Conservation (phyloP, 2,888 invertebrate genomes). For the Hypolimnas misippus region DNA sequence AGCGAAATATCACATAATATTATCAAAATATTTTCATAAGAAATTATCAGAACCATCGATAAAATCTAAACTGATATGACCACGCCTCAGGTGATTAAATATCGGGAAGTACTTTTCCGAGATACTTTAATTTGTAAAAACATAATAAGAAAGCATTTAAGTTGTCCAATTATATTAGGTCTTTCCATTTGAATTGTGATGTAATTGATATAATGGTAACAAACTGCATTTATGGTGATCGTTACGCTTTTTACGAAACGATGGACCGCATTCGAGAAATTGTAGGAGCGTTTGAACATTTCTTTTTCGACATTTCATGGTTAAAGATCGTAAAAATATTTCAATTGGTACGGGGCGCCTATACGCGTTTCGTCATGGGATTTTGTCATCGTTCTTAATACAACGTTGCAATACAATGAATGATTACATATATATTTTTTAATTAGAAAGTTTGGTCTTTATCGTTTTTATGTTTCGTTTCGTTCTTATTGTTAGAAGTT, state of each 20-base stretch:
- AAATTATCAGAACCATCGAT: conserved; percentile 25
- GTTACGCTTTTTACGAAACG: conserved; percentile 24
- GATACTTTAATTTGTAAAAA: conserved; percentile 21
- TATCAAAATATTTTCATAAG: conserved; percentile 22
- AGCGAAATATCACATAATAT: conserved; percentile 19
- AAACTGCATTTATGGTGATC: conserved; percentile 22
- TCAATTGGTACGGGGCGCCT: background rate
- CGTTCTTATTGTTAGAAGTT: too few species aligned
- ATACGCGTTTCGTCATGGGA: background rate
- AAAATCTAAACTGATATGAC: conserved; percentile 31
- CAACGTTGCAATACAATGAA: background rate
- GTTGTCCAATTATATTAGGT: conserved; percentile 18
- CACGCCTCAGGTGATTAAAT: conserved; percentile 30
- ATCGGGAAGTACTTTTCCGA: conserved; percentile 22
- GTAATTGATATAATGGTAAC: conserved; percentile 27
- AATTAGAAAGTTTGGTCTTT: too few species aligned
- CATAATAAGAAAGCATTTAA: conserved; percentile 16
- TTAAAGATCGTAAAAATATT: conserved; percentile 16
- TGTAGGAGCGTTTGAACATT: conserved; percentile 2
- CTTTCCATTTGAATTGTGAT: conserved; percentile 24
- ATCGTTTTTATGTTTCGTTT: too few species aligned
- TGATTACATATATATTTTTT: too few species aligned
- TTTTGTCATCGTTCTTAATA: background rate
- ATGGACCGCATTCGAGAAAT: conserved; percentile 25
- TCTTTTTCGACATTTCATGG: conserved; percentile 9